These are phyloP conservation scores for Spisula subtruncata DNA, from an alignment of 2,888 invertebrate species.

Conservation along the genomic window DNA sequence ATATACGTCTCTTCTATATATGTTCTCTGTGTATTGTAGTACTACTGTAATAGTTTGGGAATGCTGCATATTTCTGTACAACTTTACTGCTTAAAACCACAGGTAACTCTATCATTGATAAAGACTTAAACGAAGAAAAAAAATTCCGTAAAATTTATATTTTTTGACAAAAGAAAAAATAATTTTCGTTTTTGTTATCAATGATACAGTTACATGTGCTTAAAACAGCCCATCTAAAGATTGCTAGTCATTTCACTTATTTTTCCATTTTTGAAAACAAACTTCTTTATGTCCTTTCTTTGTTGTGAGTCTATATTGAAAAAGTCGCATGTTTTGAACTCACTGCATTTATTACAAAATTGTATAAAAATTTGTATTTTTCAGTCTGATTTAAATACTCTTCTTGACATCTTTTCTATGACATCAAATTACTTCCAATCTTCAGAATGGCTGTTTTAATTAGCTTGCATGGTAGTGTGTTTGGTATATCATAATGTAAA, in stretches of 20 bases:
- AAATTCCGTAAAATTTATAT: too few species aligned
- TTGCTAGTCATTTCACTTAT: not conserved
- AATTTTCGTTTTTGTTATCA: too few species aligned
- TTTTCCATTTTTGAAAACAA: not conserved
- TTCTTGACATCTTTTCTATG: not conserved
- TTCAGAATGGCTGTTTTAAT: not conserved
- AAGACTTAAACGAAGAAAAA: too few species aligned
- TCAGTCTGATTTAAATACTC: not conserved
- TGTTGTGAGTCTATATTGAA: not conserved
- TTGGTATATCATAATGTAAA: not conserved
- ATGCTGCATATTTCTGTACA: not conserved
- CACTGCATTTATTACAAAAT: not conserved
- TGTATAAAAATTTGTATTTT: not conserved
- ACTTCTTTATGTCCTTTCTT: not conserved
- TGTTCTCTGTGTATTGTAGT: not conserved
- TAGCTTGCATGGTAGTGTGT: constrained; percentile 8
- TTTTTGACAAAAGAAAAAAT: too few species aligned
- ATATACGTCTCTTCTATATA: not conserved
- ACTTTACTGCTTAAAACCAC: not conserved
- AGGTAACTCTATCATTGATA: too few species aligned
- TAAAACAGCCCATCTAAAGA: not conserved
- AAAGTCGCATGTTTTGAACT: not conserved
- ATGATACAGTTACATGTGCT: too few species aligned
- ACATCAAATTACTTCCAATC: not conserved
- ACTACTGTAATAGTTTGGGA: not conserved